Conservation (phyloP, 1,140 invertebrate species). For the Gryllus bimaculatus region DNA sequence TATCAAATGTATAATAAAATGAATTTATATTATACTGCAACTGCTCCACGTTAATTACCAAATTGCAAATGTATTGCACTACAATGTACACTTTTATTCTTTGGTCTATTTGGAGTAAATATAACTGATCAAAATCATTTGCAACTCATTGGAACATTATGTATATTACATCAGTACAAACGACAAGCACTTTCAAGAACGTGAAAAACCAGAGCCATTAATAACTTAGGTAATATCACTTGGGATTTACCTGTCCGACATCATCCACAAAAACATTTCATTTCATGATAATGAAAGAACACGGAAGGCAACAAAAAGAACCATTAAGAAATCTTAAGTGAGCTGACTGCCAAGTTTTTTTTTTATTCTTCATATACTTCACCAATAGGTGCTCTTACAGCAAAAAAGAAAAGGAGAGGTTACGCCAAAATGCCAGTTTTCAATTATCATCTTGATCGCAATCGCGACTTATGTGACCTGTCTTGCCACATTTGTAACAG, state of each 20-base stretch:
- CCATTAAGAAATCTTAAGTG: neutral
- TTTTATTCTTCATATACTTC: neutral
- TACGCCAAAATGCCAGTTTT: constrained; percentile 14
- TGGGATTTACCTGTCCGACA: neutral
- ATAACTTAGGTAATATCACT: neutral
- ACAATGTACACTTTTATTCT: too few relatives aligned
- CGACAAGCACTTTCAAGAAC: neutral
- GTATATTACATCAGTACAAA: neutral
- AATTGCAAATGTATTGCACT: too few relatives aligned
- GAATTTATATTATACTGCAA: too few relatives aligned
- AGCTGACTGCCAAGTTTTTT: neutral
- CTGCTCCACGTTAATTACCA: too few relatives aligned
- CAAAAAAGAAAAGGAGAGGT: constrained; percentile 9
- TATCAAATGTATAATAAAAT: too few relatives aligned
- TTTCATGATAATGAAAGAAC: too few relatives aligned
- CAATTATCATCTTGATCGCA: constrained; percentile 41
- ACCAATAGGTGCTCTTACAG: constrained; percentile 6
- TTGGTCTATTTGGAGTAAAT: too few relatives aligned
- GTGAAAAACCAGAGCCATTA: neutral
- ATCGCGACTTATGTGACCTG: constrained; percentile 81
- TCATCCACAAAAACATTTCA: neutral
- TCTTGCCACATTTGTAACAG: constrained; percentile 82
- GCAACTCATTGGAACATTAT: too few relatives aligned
- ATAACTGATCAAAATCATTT: too few relatives aligned
- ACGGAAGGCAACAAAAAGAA: neutral